These are phyloP conservation scores for Pammene fasciana DNA, from an alignment of 2,888 invertebrate genomes.

Conservation along the genomic window DNA sequence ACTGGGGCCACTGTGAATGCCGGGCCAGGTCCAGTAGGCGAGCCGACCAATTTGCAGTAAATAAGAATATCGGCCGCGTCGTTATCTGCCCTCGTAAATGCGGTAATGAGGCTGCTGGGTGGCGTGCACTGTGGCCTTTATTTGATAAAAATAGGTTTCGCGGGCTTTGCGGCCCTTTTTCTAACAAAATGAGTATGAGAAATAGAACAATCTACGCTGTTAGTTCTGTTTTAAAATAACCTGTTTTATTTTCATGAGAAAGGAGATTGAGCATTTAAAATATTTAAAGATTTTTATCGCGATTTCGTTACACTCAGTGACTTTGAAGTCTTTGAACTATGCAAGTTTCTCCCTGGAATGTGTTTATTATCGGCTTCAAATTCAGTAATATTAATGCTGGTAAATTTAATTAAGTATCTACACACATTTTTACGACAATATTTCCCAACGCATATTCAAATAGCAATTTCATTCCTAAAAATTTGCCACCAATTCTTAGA, in stretches of 20 bases:
- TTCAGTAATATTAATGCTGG: no score
- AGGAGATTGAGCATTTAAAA: not conserved
- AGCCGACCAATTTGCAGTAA: constrained; percentile 77
- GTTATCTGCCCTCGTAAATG: constrained; percentile 71
- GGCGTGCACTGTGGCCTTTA: constrained; percentile 10
- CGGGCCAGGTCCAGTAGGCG: constrained; percentile 43
- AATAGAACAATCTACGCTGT: not conserved
- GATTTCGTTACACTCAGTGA: no score
- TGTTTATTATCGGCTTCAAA: no score
- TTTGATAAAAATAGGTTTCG: constrained; percentile 14
- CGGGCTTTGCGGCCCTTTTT: not conserved
- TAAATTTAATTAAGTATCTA: no score
- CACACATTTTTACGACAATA: no score
- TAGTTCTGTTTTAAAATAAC: not conserved
- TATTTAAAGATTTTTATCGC: no score
- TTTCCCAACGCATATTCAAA: no score
- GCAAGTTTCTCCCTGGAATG: no score
- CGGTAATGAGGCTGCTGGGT: constrained; percentile 42
- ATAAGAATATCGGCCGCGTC: constrained; percentile 80
- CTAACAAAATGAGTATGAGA: not conserved
- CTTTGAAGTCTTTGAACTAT: no score
- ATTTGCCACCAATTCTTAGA: no score
- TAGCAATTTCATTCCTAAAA: no score
- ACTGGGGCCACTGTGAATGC: not conserved
- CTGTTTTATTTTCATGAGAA: no score